Evolutionary conservation across 2,113 vertebrate species (phyloP).

Genomic region (Sula dactylatra): DNA sequence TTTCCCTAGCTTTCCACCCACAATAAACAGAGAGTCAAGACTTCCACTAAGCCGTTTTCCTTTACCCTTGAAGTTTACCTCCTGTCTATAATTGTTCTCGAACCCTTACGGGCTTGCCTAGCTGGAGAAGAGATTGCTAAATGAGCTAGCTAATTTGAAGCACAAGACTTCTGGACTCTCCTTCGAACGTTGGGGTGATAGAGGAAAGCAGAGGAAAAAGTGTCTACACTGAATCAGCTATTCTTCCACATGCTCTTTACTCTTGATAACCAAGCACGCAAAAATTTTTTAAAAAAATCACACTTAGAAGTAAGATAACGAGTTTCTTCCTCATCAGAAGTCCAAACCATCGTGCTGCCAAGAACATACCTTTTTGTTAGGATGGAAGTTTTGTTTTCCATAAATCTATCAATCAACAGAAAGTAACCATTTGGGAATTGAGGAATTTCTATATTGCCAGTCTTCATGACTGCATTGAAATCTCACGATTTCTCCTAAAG

Average conservation of each 20-base stretch:
- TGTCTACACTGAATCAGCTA: background rate
- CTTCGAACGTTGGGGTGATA: fast-evolving
- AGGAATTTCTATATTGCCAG: background rate
- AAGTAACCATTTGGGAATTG: background rate
- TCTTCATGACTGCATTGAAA: background rate
- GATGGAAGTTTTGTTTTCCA: background rate
- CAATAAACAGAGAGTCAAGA: background rate
- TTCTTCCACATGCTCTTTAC: background rate
- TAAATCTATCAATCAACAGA: background rate
- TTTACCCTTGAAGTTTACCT: background rate
- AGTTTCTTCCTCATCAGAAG: background rate
- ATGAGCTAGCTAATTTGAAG: background rate
- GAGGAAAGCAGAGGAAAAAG: background rate
- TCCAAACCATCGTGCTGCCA: background rate
- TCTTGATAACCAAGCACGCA: background rate
- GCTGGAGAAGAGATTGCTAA: background rate
- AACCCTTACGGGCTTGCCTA: background rate
- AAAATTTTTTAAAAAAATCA: background rate
- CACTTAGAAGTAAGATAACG: background rate
- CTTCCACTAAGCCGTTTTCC: background rate
- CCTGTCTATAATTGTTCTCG: background rate
- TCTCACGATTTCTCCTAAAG: background rate
- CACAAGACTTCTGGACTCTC: background rate
- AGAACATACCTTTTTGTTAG: background rate
- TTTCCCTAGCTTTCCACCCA: background rate